A percentile compares a stretch with the other conserved stretches of the same genome.
phyloP scores from a whole-genome alignment of 2,797 vertebrate genomes.

The Takifugu rubripes region DNA sequence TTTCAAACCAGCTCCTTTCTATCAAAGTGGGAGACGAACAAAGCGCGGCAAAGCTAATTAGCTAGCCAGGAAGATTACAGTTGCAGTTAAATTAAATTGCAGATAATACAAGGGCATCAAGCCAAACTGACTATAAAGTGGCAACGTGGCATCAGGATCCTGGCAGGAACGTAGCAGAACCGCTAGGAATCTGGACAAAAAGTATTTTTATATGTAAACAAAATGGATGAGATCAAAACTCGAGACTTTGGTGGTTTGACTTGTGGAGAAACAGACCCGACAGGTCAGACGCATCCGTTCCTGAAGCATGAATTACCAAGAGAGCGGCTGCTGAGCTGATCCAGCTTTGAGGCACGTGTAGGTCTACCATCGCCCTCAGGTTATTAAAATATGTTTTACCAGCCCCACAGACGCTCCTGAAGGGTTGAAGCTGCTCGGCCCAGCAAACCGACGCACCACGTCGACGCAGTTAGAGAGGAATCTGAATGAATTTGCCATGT shows the following conservation, averaged over 20 bases:
- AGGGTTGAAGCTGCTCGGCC: slow-evolving; percentile 10
- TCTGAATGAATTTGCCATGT: neutral
- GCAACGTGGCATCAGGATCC: neutral
- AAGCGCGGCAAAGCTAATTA: slow-evolving; percentile 76
- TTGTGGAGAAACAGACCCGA: too few relatives aligned
- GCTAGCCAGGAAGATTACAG: slow-evolving; percentile 70
- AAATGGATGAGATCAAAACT: too few relatives aligned
- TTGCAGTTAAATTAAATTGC: slow-evolving; percentile 75
- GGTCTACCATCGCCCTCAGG: slow-evolving; percentile 6
- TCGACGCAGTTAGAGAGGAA: slow-evolving; percentile 4
- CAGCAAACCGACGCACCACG: slow-evolving; percentile 8
- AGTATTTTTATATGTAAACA: neutral
- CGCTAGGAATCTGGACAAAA: too few relatives aligned
- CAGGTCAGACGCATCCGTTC: too few relatives aligned
- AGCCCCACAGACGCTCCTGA: slow-evolving; percentile 19
- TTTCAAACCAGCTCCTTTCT: slow-evolving; percentile 48
- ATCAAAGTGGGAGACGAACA: slow-evolving; percentile 56
- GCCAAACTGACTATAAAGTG: slow-evolving; percentile 65
- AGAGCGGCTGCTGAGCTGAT: too few relatives aligned
- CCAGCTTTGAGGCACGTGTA: too few relatives aligned
- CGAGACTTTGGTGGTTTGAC: too few relatives aligned
- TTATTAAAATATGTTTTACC: slow-evolving; percentile 19
- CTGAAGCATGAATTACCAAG: too few relatives aligned
- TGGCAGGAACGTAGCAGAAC: too few relatives aligned
- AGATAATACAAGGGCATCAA: slow-evolving; percentile 53